Conservation (phyloP, 2,888 invertebrate genomes). For the Cremastinae sp. region DNA sequence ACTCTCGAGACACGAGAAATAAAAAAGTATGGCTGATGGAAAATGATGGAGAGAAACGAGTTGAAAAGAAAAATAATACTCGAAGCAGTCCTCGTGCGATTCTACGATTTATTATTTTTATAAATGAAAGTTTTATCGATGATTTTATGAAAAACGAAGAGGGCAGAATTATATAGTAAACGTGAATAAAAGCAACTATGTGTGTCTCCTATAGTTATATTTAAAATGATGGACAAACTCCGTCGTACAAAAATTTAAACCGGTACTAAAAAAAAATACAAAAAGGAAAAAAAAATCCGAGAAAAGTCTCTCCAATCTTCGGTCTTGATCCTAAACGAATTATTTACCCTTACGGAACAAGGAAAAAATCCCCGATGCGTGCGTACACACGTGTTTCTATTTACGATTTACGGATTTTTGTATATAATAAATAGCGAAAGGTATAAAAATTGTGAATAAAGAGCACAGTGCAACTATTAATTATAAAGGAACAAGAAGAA, state of each 20-base stretch:
- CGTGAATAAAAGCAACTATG: constrained; percentile 42
- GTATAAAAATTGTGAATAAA: constrained; percentile 9
- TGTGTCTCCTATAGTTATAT: constrained; percentile 50
- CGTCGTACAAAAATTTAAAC: constrained; percentile 45
- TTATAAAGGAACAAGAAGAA: constrained; percentile 32
- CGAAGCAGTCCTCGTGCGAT: constrained; percentile 33
- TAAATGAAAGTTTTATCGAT: constrained; percentile 49
- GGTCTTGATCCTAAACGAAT: constrained; percentile 54
- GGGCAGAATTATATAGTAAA: constrained; percentile 25
- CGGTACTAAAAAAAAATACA: constrained; percentile 40
- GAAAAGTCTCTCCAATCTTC: constrained; percentile 42
- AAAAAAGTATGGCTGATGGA: neutral
- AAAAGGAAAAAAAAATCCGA: constrained; percentile 26
- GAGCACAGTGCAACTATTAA: constrained; percentile 41
- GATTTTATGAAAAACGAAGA: constrained; percentile 34
- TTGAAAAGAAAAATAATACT: constrained; percentile 25
- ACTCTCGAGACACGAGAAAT: neutral
- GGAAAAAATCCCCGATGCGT: constrained; percentile 31
- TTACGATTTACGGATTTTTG: constrained; percentile 52
- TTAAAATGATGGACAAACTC: constrained; percentile 39
- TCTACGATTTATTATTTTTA: constrained; percentile 62
- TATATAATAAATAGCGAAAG: constrained; percentile 44
- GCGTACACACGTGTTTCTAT: constrained; percentile 50
- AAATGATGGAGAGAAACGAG: neutral
- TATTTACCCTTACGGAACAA: constrained; percentile 38